These are phyloP conservation scores for Melopsittacus undulatus DNA, from an alignment of 2,797 vertebrate genomes.

Conservation along the genomic window DNA sequence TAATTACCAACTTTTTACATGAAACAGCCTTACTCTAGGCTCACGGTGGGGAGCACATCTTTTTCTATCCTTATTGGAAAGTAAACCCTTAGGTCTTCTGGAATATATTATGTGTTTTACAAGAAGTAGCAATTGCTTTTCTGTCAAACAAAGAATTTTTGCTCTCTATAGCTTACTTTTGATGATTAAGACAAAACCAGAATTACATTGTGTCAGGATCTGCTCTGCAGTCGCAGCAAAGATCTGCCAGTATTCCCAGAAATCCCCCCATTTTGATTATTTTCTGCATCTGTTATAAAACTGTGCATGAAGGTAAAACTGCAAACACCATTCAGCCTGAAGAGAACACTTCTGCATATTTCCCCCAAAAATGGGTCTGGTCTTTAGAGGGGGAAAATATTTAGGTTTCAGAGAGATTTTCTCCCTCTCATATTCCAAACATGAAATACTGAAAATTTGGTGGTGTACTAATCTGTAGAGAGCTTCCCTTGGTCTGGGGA, in stretches of 20 bases:
- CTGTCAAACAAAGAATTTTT: conserved; percentile 51
- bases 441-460: conserved; percentile 40
- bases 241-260: background rate
- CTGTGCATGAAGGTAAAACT: conserved; percentile 30
- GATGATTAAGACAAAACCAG: conserved; percentile 61
- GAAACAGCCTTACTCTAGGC: conserved; percentile 87
- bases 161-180: conserved; percentile 65
- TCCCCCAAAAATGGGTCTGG: conserved; percentile 69
- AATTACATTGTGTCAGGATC: background rate
- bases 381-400: conserved; percentile 68
- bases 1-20: conserved; percentile 97
- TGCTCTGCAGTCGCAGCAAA: conserved; percentile 17
- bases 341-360: conserved; percentile 65
- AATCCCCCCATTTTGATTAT: conserved; percentile 9
- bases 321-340: conserved; percentile 35
- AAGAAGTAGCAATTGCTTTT: conserved; percentile 80
- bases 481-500: conserved; percentile 40
- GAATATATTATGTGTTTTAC: conserved; percentile 92
- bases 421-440: conserved; percentile 44
- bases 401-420: conserved; percentile 70
- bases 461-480: conserved; percentile 47
- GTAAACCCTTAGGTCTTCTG: conserved; percentile 92
- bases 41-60: conserved; percentile 77
- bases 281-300: conserved; percentile 18
- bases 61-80: conserved; percentile 82